Base-by-base conservation (phyloP, 2,797 vertebrate species). In the Vultur gryphus region DNA sequence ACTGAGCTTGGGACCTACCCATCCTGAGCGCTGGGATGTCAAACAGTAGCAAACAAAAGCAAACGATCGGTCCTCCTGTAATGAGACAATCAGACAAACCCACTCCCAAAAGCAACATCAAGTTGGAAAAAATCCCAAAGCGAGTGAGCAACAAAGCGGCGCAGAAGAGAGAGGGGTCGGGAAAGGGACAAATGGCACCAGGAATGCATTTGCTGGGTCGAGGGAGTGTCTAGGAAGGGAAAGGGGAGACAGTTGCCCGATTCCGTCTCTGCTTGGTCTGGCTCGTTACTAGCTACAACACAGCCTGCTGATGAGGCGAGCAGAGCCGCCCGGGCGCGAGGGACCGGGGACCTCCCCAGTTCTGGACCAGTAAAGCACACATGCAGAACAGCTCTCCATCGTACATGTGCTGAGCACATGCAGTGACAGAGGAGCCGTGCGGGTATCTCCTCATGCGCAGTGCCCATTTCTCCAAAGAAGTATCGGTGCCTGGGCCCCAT, bases 401-500 rank as follows among this genome's bases (percentile, higher is more conserved):
- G 4, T 20, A 11, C 17, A 1, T 8, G 10, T 14, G 18, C 33
- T 51, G 29, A 39, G 33, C 39, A 14, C 51, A 41, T 41, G 15
- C 64, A 52, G 21, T 10, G 39, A 6, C 25, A 26, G 37, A 49
- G 43, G 14, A 76, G 49, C 20, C 3, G 1, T 7, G 19, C 1
- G 3, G 31, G 24, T n/a, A 8, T 44, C 57, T 57, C 37, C 49
- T 57, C 24, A 1, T 2, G 11, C 1, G 4, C 35, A 8, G 48
- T 12, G 48, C 23, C 61, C 0, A 1, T 48, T 80, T 49, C 61
- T 55, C 54, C 83, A 61, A 25, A 51, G 59, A 43, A 52, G 18
- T 48, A 29, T 37, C 6, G 1, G 12, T 51, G 23, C 69, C 55
- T 72, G 43, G 0, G 4, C 25, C 12, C n/a, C 0, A 0, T 48